These are phyloP conservation scores for Ptilorrhoa leucosticta DNA, from an alignment of 2,113 vertebrate genomes.

Conservation along the genomic window DNA sequence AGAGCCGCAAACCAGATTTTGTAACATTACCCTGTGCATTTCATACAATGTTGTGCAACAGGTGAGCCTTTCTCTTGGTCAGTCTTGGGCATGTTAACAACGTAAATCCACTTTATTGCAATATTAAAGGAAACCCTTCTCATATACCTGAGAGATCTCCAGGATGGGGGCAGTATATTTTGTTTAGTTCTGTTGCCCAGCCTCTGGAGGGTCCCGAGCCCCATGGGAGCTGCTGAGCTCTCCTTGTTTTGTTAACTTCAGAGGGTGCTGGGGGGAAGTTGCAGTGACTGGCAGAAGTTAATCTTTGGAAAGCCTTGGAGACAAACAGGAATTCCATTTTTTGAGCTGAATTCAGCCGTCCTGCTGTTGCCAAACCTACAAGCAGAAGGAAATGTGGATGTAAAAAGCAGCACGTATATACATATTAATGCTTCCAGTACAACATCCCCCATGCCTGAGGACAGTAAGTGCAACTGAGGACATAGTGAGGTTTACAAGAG, in stretches of 20 bases:
- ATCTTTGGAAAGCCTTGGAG: not conserved
- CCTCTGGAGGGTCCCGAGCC: not conserved
- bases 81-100: not conserved
- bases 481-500: conserved; percentile 51
- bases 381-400: not conserved
- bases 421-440: not conserved
- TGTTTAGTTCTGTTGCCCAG: not conserved
- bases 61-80: not conserved
- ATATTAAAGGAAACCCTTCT: not conserved
- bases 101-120: not conserved
- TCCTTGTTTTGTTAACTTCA: not conserved
- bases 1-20: not conserved
- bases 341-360: not conserved
- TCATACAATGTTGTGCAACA: not conserved
- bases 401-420: conserved; percentile 26
- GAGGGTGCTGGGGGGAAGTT: not conserved
- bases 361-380: conserved; percentile 14
- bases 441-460: conserved; percentile 40
- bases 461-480: conserved; percentile 60
- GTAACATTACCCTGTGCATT: not conserved
- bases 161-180: not conserved
- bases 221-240: not conserved
- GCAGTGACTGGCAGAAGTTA: not conserved
- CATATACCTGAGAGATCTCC: not conserved
- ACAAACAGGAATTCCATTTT: conserved; percentile 15